phyloP scores from a whole-genome alignment of 2,113 vertebrate genomes.

The Trichechus manatus region DNA sequence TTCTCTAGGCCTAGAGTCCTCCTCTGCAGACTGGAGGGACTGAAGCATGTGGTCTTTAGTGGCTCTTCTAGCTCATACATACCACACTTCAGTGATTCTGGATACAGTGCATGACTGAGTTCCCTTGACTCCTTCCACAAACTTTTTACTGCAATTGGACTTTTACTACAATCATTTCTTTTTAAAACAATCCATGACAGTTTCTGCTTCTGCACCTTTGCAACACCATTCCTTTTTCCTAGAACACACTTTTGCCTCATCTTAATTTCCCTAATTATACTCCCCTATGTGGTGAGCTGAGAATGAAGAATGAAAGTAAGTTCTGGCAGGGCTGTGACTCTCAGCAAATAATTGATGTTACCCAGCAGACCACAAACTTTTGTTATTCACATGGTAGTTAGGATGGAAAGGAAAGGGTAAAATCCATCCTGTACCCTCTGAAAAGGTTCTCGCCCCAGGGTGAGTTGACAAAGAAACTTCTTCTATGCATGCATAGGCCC shows the following conservation, averaged over 20 bases:
- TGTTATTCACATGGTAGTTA: neutral
- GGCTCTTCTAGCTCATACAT: neutral
- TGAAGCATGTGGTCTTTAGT: neutral
- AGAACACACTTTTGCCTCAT: neutral
- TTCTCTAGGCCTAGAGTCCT: neutral
- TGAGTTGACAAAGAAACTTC: neutral
- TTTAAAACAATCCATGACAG: neutral
- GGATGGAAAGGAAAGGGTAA: neutral
- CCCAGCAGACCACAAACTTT: neutral
- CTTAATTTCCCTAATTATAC: neutral
- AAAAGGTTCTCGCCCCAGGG: neutral
- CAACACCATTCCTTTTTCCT: neutral
- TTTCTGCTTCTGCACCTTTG: neutral
- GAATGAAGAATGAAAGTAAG: neutral
- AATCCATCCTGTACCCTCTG: neutral
- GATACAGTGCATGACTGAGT: neutral
- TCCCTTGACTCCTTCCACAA: neutral
- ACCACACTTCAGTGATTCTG: neutral
- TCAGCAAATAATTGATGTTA: neutral
- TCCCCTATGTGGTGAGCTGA: neutral
- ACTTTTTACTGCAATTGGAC: neutral
- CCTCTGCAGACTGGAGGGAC: neutral
- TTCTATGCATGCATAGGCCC: neutral
- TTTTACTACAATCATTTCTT: neutral
- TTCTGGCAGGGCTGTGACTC: neutral